phyloP scores from a whole-genome alignment of 2,888 invertebrate species.

The Eristalinus aeneus region DNA sequence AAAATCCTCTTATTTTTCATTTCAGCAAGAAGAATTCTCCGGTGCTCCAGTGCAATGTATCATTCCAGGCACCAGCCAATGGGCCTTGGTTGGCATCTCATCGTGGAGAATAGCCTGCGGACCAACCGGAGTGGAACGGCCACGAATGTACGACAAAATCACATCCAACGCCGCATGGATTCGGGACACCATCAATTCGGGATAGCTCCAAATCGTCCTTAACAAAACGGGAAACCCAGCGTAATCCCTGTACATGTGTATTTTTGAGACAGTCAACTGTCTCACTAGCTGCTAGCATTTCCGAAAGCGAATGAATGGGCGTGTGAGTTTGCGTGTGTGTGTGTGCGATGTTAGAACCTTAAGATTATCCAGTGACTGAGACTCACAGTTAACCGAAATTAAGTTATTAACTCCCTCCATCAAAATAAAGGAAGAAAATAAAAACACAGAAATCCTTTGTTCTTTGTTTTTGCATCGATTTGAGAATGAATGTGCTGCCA shows the following conservation, averaged over 20 bases:
- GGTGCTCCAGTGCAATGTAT: slow-evolving; percentile 93
- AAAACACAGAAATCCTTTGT: neutral
- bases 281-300: slow-evolving; percentile 34
- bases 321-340: slow-evolving; percentile 27
- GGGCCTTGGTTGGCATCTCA: slow-evolving; percentile 90
- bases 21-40: slow-evolving; percentile 92
- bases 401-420: slow-evolving; percentile 33
- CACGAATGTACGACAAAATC: slow-evolving; percentile 91
- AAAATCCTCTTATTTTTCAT: neutral
- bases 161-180: slow-evolving; percentile 93
- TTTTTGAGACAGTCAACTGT: slow-evolving; percentile 48
- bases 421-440: no score
- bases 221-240: slow-evolving; percentile 8
- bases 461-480: slow-evolving; percentile 16
- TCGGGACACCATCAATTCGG: slow-evolving; percentile 85
- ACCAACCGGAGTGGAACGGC: slow-evolving; percentile 88
- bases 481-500: slow-evolving; percentile 71
- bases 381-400: slow-evolving; percentile 25
- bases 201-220: slow-evolving; percentile 72
- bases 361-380: slow-evolving; percentile 16
- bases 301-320: slow-evolving; percentile 46
- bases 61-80: slow-evolving; percentile 86
- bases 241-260: slow-evolving; percentile 48
- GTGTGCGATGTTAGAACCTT: slow-evolving; percentile 5
- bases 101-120: slow-evolving; percentile 94